Conservation (phyloP, 2,113 vertebrate genomes). For the Ascaphus truei region DNA sequence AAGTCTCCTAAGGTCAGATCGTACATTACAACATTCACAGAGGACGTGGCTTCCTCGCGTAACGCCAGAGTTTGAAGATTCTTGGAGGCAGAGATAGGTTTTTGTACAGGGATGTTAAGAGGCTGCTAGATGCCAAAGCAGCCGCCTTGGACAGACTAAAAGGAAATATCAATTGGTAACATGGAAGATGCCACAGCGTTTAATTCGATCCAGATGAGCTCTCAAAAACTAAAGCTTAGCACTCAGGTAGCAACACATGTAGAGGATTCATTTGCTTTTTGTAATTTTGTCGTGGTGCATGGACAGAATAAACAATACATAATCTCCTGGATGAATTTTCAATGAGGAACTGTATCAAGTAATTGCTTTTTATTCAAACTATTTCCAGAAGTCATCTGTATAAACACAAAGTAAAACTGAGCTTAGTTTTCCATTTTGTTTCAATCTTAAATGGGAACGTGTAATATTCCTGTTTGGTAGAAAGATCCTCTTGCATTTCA, state of each 20-base stretch:
- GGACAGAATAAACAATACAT: not conserved
- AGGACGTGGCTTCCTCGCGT: constrained; percentile 18
- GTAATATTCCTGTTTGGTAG: too few species aligned
- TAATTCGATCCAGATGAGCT: constrained; percentile 19
- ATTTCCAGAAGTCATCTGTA: too few species aligned
- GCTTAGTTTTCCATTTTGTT: too few species aligned
- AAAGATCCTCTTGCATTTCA: too few species aligned
- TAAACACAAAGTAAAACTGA: too few species aligned
- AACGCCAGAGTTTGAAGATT: constrained; percentile 23
- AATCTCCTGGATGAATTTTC: too few species aligned
- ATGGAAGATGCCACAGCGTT: constrained; percentile 6
- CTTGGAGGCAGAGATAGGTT: constrained; percentile 4
- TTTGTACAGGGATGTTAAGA: constrained; percentile 23
- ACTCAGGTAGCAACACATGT: not conserved
- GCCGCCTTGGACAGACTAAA: constrained; percentile 21
- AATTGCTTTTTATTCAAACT: too few species aligned
- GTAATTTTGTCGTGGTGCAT: not conserved
- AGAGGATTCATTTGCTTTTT: not conserved
- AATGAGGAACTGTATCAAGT: too few species aligned
- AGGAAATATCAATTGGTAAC: constrained; percentile 27
- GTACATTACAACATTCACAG: constrained; percentile 8
- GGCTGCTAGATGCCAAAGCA: constrained; percentile 22
- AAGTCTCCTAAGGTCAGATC: constrained; percentile 23
- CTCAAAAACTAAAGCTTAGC: not conserved
- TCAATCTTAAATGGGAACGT: too few species aligned